Evolutionary conservation across 2,888 invertebrate genomes (phyloP).

Genomic region (Caenorhabditis imperialis): DNA sequence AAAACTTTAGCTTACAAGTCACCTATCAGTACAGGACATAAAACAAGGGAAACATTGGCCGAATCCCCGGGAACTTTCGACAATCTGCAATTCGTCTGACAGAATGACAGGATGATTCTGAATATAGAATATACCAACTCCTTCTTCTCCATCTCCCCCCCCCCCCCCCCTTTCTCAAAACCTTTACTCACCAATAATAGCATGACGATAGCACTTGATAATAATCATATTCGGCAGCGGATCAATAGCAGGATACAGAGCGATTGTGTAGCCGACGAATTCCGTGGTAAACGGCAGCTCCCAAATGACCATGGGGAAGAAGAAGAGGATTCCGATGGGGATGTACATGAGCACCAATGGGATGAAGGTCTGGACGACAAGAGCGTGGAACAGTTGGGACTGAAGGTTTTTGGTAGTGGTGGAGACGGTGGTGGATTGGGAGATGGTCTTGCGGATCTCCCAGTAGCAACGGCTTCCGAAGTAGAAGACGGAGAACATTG

Average conservation of each 20-base stretch:
- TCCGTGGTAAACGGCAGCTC: constrained; percentile 6
- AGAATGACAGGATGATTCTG: too few species aligned
- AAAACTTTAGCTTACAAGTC: too few species aligned
- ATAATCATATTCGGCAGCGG: constrained; percentile 35
- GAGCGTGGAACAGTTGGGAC: constrained; percentile 25
- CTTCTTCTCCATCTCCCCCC: too few species aligned
- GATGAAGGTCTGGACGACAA: constrained; percentile 24
- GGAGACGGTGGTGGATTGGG: not conserved
- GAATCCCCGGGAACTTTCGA: too few species aligned
- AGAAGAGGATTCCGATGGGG: constrained; percentile 18
- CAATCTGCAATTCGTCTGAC: too few species aligned
- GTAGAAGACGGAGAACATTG: constrained; percentile 35
- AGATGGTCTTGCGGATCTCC: constrained; percentile 1
- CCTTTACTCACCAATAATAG: constrained; percentile 2
- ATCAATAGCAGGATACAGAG: constrained; percentile 25
- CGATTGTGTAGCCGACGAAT: constrained; percentile 15
- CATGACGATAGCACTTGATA: constrained; percentile 23
- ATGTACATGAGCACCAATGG: constrained; percentile 30
- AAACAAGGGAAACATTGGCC: too few species aligned
- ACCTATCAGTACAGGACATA: too few species aligned
- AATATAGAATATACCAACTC: too few species aligned
- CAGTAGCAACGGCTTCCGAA: constrained; percentile 23
- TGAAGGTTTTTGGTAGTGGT: constrained; percentile 8
- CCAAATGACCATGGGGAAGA: constrained; percentile 23
- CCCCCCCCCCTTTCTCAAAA: too few species aligned